Conservation (phyloP, 2,113 vertebrate genomes). For the Cyanoderma ruficeps region DNA sequence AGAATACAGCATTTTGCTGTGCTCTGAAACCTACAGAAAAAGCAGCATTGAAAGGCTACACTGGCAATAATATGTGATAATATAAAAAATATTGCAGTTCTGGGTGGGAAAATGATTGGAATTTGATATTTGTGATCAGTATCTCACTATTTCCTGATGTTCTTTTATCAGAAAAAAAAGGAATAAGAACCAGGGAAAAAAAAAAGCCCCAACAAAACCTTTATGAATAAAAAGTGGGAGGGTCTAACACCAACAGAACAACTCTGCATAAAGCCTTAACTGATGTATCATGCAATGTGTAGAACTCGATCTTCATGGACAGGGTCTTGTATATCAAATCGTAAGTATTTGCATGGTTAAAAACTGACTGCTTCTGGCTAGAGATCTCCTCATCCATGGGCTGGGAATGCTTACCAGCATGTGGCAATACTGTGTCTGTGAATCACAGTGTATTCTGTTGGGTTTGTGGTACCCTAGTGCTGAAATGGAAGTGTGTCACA, state of each 20-base stretch:
- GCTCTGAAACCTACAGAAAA: neutral
- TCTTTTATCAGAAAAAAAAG: neutral
- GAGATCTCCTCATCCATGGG: neutral
- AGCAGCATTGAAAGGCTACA: neutral
- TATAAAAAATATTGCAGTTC: neutral
- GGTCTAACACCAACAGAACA: neutral
- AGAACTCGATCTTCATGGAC: neutral
- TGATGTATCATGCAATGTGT: neutral
- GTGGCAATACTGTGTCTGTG: neutral
- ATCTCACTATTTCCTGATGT: neutral
- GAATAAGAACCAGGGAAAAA: neutral
- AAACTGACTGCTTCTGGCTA: neutral
- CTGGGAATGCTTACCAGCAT: neutral
- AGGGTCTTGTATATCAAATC: rapidly evolving
- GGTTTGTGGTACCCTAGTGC: neutral
- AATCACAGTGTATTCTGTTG: neutral
- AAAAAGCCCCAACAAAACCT: rapidly evolving
- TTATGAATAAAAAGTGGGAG: neutral
- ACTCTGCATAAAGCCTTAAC: neutral
- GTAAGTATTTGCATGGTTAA: neutral
- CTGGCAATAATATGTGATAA: neutral
- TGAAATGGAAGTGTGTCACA: neutral
- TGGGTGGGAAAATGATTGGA: neutral
- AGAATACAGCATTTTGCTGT: neutral
- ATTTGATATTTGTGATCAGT: neutral